Evolutionary conservation across 2,113 vertebrate genomes (phyloP).

Genomic region (Aspiorhynchus laticeps): DNA sequence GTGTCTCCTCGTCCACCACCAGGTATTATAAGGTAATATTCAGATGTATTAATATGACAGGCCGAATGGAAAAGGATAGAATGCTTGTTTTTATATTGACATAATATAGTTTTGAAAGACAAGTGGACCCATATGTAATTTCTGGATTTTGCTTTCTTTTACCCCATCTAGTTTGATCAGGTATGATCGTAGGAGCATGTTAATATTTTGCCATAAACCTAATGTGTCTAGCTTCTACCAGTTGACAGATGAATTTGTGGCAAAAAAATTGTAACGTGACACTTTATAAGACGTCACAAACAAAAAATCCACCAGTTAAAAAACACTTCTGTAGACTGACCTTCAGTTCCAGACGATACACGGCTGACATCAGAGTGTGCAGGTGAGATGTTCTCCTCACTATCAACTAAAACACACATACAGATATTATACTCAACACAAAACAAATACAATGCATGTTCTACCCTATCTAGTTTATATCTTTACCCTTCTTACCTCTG

Average conservation of each 20-base stretch:
- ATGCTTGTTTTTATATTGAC: not conserved
- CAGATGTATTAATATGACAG: not conserved
- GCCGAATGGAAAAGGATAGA: not conserved
- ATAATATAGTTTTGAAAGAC: not conserved
- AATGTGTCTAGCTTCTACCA: not conserved
- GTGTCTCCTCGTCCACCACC: too few relatives aligned
- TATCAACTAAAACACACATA: constrained; percentile 54
- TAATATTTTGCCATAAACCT: not conserved
- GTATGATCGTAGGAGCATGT: not conserved
- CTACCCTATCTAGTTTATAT: not conserved
- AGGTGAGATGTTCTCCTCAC: constrained; percentile 54
- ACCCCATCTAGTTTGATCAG: not conserved
- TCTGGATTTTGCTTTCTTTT: not conserved
- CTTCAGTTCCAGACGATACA: constrained; percentile 61
- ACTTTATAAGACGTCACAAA: not conserved
- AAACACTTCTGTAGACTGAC: constrained; percentile 43
- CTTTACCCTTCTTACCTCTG: constrained; percentile 19
- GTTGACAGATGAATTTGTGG: not conserved
- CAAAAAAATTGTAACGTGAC: not conserved
- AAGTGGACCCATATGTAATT: not conserved
- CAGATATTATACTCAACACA: constrained; percentile 17
- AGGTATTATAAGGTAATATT: too few relatives aligned
- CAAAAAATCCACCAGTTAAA: not conserved
- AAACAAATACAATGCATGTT: too few relatives aligned
- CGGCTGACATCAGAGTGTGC: constrained; percentile 53